phyloP scores from a whole-genome alignment of 2,888 invertebrate genomes.

The Lobophora halterata region DNA sequence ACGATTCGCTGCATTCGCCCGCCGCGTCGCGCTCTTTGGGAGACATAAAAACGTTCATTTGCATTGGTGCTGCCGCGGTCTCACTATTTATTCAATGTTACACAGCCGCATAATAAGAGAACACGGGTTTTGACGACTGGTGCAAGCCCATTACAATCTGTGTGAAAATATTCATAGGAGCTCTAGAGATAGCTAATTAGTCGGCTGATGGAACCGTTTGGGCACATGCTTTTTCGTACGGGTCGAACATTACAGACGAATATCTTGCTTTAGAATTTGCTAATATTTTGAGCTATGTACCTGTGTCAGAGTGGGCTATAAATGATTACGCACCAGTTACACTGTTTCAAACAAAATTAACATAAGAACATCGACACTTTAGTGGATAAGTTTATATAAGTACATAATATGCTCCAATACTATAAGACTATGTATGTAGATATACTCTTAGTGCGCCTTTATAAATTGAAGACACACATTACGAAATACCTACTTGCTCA shows the following conservation, averaged over 20 bases:
- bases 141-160: conserved; percentile 59
- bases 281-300: conserved; percentile 8
- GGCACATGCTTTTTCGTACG: conserved; percentile 22
- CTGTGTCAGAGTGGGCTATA: conserved; percentile 30
- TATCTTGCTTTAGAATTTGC: conserved; percentile 20
- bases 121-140: conserved; percentile 55
- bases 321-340: conserved; percentile 29
- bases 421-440: too few species aligned
- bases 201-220: conserved; percentile 27
- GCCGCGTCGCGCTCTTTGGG: conserved; percentile 38
- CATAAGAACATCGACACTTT: too few species aligned
- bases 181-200: conserved; percentile 58
- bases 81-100: conserved; percentile 69
- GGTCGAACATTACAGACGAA: conserved; percentile 7
- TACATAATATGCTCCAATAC: too few species aligned
- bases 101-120: conserved; percentile 64
- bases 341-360: too few species aligned
- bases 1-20: conserved; percentile 50
- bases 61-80: conserved; percentile 61
- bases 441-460: too few species aligned
- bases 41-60: conserved; percentile 73
- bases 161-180: conserved; percentile 46
- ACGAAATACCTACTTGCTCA: too few species aligned
- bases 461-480: too few species aligned
- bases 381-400: too few species aligned